phyloP scores from a whole-genome alignment of 2,797 vertebrate genomes.

The Sebastes kiyomatsui region DNA sequence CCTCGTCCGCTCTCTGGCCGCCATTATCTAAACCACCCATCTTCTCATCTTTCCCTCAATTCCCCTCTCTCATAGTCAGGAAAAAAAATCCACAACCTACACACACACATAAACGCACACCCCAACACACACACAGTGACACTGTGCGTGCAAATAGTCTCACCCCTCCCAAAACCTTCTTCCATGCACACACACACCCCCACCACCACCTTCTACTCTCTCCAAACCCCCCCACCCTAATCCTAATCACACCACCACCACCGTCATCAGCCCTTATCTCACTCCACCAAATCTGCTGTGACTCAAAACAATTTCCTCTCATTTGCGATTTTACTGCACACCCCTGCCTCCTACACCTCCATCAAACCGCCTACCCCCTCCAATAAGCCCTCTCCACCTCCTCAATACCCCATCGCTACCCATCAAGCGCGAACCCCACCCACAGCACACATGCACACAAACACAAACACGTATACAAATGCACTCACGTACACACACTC shows the following conservation, averaged over 20 bases:
- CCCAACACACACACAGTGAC: constrained; percentile 15
- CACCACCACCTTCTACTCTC: constrained; percentile 58
- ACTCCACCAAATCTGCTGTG: constrained; percentile 82
- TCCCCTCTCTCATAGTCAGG: constrained; percentile 28
- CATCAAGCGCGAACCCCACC: constrained; percentile 63
- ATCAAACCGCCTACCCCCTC: constrained; percentile 60
- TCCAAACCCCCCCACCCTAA: constrained; percentile 65
- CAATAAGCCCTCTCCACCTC: constrained; percentile 67
- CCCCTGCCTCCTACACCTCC: constrained; percentile 60
- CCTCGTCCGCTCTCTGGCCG: constrained; percentile 28
- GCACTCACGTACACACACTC: constrained; percentile 67
- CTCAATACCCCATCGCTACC: constrained; percentile 57
- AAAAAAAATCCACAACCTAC: constrained; percentile 50
- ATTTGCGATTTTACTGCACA: constrained; percentile 77
- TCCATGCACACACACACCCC: constrained; percentile 21
- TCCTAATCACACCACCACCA: constrained; percentile 78
- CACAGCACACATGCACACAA: constrained; percentile 49
- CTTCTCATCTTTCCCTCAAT: constrained; percentile 63
- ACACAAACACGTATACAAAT: constrained; percentile 51
- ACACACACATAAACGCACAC: constrained; percentile 40
- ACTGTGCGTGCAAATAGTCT: constrained; percentile 48
- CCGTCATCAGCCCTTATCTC: constrained; percentile 85
- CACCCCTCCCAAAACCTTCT: constrained; percentile 56
- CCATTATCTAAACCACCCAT: constrained; percentile 70
- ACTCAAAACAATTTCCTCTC: constrained; percentile 85